Base-by-base conservation (phyloP, 2,888 invertebrate genomes). In the Melinopterus prodromus region DNA sequence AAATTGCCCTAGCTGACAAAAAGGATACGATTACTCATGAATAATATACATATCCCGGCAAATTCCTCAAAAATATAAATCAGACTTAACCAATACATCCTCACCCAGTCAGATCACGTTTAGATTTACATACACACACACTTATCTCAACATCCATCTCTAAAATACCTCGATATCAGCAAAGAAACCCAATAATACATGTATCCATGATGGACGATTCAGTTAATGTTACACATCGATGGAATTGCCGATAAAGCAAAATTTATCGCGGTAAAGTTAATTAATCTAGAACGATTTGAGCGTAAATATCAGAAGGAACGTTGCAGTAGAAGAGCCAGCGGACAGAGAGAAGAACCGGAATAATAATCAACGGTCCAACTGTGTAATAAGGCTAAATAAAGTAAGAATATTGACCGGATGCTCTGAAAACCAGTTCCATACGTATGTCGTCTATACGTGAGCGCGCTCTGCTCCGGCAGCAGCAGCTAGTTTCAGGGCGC, bases 331-430 rank as follows among this genome's bases (percentile, higher is more conserved):
- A 7, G 69, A 69, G 71, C 71, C 71, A 71, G 71, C 26, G 16
- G 36, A 36, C 36, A 35, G n/a, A 37, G 6, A 16, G 74, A 16
- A 74, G 74, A 74, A 74, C 74, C 74, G 74, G 74, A 26, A 74
- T 74, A 74, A 74, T 74, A 74, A 74, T 74, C 74, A 35, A 15
- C 74, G 12, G 36, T 6, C 35, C 26, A 37, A 74, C 15, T 16
- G 74, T 36, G 74, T 36, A 74, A 74, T 74, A 74, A 74, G 37
- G 35, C 36, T 36, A 74, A 16, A 74, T 74, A 74, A 74, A 74
- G 74, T 74, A 77, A 77, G 77, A 77, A 77, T 77, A 77, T 77
- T 77, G 77, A 77, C 77, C 77, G 77, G 77, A 77, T 77, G 77
- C 77, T 77, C 77, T 77, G 69, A 14, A 77, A 77, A 77, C 77